Evolutionary conservation across 2,888 invertebrate species (phyloP).

Genomic region (Lingula anatina): DNA sequence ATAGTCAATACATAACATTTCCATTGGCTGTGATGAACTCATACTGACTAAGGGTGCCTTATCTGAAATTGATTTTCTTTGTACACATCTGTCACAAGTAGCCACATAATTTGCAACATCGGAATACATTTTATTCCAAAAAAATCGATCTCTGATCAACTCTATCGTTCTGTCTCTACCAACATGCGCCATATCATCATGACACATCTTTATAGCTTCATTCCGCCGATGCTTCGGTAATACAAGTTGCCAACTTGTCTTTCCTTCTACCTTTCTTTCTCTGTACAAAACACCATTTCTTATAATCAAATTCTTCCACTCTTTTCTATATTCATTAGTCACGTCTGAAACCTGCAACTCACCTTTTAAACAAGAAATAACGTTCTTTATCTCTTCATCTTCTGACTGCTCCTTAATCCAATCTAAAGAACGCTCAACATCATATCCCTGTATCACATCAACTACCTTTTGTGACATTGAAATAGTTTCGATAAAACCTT

Average conservation of each 20-base stretch:
- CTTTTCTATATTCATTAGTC: not conserved
- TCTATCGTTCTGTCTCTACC: conserved; percentile 2
- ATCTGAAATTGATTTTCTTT: not conserved
- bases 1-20: conserved; percentile 6
- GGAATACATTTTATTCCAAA: not conserved
- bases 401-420: too few relatives aligned
- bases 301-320: not conserved
- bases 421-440: too few relatives aligned
- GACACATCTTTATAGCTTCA: not conserved
- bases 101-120: conserved; percentile 3
- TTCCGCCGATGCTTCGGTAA: not conserved
- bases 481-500: conserved; percentile 1
- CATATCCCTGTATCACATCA: too few relatives aligned
- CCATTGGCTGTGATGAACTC: not conserved
- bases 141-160: not conserved
- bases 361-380: too few relatives aligned
- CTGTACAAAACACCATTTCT: conserved; percentile 5
- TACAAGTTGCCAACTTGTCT: conserved; percentile 1
- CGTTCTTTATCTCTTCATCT: too few relatives aligned
- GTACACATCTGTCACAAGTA: conserved; percentile 1
- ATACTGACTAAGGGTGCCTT: not conserved
- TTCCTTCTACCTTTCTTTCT: not conserved
- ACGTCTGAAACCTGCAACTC: too few relatives aligned
- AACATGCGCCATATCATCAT: conserved; percentile 6
- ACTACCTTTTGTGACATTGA: not conserved